These are phyloP conservation scores for Morus bassanus DNA, from an alignment of 2,797 vertebrate genomes.

Conservation along the genomic window DNA sequence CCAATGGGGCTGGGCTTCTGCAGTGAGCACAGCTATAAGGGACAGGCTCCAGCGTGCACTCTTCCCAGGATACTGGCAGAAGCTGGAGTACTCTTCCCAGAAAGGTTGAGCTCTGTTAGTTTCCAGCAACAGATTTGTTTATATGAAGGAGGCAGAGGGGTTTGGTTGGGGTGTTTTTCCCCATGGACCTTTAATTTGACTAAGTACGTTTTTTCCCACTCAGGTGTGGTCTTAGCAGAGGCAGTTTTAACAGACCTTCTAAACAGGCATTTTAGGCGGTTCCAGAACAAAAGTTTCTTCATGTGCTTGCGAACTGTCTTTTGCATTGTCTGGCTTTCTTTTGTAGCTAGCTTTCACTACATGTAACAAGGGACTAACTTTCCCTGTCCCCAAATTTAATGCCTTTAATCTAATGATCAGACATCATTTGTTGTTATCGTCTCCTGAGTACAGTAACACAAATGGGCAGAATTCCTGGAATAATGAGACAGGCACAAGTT, in stretches of 20 bases:
- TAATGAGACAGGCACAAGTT: not conserved
- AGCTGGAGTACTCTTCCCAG: not conserved
- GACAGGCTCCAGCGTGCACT: not conserved
- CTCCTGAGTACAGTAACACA: not conserved
- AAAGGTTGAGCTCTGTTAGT: not conserved
- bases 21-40: not conserved
- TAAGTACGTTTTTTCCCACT: not conserved
- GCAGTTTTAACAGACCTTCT: not conserved
- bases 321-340: not conserved
- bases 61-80: not conserved
- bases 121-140: not conserved
- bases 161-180: not conserved
- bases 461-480: not conserved
- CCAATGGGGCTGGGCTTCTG: not conserved
- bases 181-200: not conserved
- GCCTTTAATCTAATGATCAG: not conserved
- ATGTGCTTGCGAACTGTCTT: not conserved
- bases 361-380: not conserved
- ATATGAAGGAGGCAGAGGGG: not conserved
- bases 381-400: not conserved
- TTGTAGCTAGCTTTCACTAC: not conserved
- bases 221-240: not conserved
- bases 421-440: not conserved
- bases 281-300: not conserved
- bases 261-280: not conserved